Base-by-base conservation (phyloP, 1,140 invertebrate species). In the Metaphire vulgaris region DNA sequence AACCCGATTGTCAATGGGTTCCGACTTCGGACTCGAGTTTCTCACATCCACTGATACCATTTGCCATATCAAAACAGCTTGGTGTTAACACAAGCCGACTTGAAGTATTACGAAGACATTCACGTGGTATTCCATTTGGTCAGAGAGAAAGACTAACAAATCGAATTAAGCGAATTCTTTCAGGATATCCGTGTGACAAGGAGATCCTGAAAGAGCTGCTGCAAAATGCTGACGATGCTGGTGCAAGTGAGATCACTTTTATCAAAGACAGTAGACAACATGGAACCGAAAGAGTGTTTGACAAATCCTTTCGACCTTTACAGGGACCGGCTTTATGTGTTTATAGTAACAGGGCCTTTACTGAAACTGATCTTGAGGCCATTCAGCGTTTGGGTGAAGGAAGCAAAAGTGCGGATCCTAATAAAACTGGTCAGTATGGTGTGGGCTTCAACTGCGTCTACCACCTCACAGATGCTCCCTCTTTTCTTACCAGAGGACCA, bases 221-320 rank as follows among this genome's bases (percentile, higher is more conserved):
- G 26, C 82, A 83, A 34, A 83, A 94, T 79, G 82, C 83, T 1
- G 83, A 85, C 79, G 83, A 85, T 80, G 83, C 83, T 12, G 77
- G 77, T 30, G 82, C 83, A 2, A 82, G 79, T 64, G 79, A 78
- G 76, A 79, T 83, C 0, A 75, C 78, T 33, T 85, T 85, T 73
- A 79, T 84, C 33, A 77, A 81, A 41, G 84, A 83, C 67, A 56
- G 69, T 2, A 73, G 81, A 70, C 32, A 75, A 2, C 78, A 81
- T 67, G 73, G 66, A 67, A 32, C 73, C 14, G 74, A 78, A n/a
- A 72, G 69, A 69, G 70, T 81, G 26, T 79, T 81, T 74, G 75
- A 76, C 15, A 79, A 81, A 70, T 74, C 69, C 12, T 80, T 72
- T 72, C 69, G 76, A 65, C 69, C 56, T 15, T 76, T 81, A 28